A percentile compares a stretch with the other conserved stretches of the same genome.
Evolutionary conservation across 2,113 vertebrate genomes (phyloP).

Genomic region (Mugil cephalus): DNA sequence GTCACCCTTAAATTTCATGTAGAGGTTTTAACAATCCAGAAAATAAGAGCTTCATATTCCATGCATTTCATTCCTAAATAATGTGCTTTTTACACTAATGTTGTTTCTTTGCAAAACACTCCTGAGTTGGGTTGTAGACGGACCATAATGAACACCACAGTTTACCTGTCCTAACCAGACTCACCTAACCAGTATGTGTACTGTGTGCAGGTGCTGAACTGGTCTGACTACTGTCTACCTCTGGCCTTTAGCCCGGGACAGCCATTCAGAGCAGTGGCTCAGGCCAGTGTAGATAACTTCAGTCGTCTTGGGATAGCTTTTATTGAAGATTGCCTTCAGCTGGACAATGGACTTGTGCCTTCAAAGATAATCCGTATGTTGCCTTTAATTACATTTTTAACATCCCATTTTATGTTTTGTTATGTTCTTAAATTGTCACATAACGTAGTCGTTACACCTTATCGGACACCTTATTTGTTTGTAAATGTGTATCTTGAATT

Average conservation of each 20-base stretch:
- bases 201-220: conserved; percentile 88
- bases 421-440: accelerated
- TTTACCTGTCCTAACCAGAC: too few relatives aligned
- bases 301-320: conserved; percentile 93
- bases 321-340: conserved; percentile 92
- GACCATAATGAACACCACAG: too few relatives aligned
- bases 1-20: too few relatives aligned
- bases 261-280: conserved; percentile 89
- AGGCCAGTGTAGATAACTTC: conserved; percentile 92
- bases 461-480: neutral
- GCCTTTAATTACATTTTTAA: neutral
- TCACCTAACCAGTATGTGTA: conserved; percentile 17
- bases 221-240: conserved; percentile 92
- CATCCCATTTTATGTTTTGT: neutral
- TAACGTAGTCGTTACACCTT: too few relatives aligned
- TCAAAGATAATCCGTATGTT: conserved; percentile 94
- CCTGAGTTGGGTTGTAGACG: too few relatives aligned
- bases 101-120: too few relatives aligned
- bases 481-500: neutral
- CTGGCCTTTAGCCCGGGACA: conserved; percentile 89
- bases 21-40: too few relatives aligned
- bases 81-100: too few relatives aligned
- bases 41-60: too few relatives aligned
- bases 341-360: conserved; percentile 91
- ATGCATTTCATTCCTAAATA: too few relatives aligned